These are phyloP conservation scores for Sphinx pinastri DNA, from an alignment of 2,888 invertebrate species.

Conservation along the genomic window DNA sequence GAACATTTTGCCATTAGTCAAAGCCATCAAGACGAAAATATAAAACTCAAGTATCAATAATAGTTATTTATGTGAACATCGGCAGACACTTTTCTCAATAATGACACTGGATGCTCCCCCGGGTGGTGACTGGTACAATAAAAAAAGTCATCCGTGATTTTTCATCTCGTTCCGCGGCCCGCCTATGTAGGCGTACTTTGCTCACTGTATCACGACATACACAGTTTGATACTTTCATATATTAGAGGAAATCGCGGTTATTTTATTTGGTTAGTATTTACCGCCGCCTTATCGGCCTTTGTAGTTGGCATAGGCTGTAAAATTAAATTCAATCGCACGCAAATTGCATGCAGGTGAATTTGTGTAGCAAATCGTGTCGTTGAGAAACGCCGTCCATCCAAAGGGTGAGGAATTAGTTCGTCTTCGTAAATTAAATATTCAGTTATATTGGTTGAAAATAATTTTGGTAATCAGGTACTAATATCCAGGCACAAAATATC, in stretches of 20 bases:
- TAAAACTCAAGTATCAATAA: conserved; percentile 7
- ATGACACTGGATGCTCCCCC: conserved; percentile 60
- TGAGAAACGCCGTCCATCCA: too few relatives aligned
- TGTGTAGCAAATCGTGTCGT: too few relatives aligned
- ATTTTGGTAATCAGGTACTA: too few relatives aligned
- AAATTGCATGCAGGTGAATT: too few relatives aligned
- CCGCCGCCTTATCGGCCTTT: too few relatives aligned
- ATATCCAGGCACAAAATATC: too few relatives aligned
- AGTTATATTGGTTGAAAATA: too few relatives aligned
- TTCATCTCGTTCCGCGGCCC: conserved; percentile 72
- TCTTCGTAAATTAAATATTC: too few relatives aligned
- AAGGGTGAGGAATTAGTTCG: too few relatives aligned
- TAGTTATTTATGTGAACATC: conserved; percentile 12
- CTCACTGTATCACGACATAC: conserved; percentile 38
- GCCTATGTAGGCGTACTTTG: conserved; percentile 64
- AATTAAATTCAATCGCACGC: too few relatives aligned
- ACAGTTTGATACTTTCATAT: conserved; percentile 48
- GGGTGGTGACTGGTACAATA: conserved; percentile 71
- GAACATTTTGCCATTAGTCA: not conserved
- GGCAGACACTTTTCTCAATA: conserved; percentile 60
- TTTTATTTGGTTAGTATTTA: not conserved
- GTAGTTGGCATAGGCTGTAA: too few relatives aligned
- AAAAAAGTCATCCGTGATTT: conserved; percentile 80
- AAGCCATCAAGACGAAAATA: not conserved
- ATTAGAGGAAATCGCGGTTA: too few relatives aligned